Percentiles rank a stretch among this genome's conserved stretches.
These are phyloP conservation scores for Pandemis cinnamomeana DNA, from an alignment of 2,888 invertebrate species.

Conservation along the genomic window DNA sequence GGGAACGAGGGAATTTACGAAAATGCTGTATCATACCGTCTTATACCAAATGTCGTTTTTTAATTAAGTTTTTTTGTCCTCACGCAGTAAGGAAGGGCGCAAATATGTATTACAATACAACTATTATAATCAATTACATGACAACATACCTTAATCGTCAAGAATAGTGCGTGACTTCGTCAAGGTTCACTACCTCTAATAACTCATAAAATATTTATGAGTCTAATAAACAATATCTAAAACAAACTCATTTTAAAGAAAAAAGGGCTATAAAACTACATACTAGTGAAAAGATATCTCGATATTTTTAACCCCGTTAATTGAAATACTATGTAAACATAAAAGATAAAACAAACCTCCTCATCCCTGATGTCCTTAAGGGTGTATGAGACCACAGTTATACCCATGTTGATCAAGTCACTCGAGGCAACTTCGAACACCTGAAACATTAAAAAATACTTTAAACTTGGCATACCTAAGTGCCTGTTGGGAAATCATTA, in stretches of 20 bases:
- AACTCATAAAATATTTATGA: too few species aligned
- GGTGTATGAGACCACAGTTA: slow-evolving; percentile 97
- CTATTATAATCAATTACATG: too few species aligned
- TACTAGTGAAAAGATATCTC: background rate
- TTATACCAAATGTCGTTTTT: too few species aligned
- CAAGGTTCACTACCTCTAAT: too few species aligned
- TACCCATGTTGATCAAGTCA: slow-evolving; percentile 98
- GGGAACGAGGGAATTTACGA: background rate
- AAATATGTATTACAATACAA: too few species aligned
- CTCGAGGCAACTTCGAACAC: slow-evolving; percentile 98
- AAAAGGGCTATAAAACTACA: background rate
- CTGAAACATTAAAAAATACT: slow-evolving; percentile 52
- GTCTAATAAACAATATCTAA: too few species aligned
- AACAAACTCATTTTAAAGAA: too few species aligned
- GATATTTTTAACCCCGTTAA: background rate
- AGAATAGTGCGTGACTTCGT: too few species aligned
- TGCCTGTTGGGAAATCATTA: background rate
- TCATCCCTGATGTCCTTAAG: slow-evolving; percentile 97
- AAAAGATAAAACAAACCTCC: slow-evolving; percentile 88
- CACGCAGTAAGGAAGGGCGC: too few species aligned
- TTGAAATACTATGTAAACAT: background rate
- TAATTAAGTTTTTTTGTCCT: too few species aligned
- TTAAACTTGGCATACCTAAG: background rate
- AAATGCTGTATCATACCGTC: too few species aligned
- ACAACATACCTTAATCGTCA: too few species aligned